These are phyloP conservation scores for Ceratina australensis DNA, from an alignment of 1,140 invertebrate species.

Conservation along the genomic window DNA sequence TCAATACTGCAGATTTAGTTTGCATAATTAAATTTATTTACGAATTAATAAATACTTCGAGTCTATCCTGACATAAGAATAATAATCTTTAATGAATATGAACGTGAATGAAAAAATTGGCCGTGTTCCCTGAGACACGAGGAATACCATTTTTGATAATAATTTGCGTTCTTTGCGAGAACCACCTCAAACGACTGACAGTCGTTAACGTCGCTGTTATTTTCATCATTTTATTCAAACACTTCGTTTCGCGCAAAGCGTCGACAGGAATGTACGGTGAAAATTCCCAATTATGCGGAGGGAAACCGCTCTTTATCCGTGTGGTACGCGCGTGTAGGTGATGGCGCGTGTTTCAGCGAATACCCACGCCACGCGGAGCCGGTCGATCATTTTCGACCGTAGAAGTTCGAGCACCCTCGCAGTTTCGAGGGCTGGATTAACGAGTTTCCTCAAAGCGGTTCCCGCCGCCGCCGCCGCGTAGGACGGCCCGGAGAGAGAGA, in stretches of 20 bases:
- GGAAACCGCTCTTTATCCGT: conserved; percentile 22
- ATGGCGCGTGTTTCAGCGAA: conserved; percentile 3
- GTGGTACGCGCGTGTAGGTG: not conserved
- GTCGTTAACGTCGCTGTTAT: not conserved
- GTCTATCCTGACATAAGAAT: no score
- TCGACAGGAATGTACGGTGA: conserved; percentile 32
- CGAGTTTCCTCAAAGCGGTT: conserved; percentile 64
- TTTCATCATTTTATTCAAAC: not conserved
- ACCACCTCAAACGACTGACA: no score
- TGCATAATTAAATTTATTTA: no score
- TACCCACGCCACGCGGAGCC: conserved; percentile 27
- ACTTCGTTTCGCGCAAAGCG: conserved; percentile 2
- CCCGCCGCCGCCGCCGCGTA: conserved; percentile 12
- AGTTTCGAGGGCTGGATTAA: conserved; percentile 64
- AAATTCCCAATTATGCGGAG: conserved; percentile 56
- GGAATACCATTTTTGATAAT: no score
- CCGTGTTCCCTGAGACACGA: no score
- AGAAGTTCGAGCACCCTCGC: conserved; percentile 58
- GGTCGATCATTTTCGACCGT: conserved; percentile 63
- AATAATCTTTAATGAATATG: no score
- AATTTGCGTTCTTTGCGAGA: no score
- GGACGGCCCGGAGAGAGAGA: not conserved
- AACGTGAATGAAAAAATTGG: no score
- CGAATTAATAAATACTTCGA: no score
- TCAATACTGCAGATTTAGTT: no score